phyloP scores from a whole-genome alignment of 2,888 invertebrate genomes.

The Philhelius pedissequus region DNA sequence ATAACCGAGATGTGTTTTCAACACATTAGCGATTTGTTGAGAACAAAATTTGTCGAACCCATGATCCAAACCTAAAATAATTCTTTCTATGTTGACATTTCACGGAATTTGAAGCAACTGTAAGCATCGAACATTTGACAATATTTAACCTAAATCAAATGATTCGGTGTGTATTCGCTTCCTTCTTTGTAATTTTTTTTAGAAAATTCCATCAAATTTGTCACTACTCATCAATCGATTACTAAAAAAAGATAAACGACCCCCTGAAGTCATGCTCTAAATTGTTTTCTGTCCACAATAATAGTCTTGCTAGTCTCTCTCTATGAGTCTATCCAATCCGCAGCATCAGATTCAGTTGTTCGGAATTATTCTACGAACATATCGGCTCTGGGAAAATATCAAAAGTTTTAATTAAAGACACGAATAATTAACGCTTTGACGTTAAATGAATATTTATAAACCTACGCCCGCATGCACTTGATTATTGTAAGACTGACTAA shows the following conservation, averaged over 20 bases:
- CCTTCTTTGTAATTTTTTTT: neutral
- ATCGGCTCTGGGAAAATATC: neutral
- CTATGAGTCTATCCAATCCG: neutral
- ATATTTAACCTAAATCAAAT: neutral
- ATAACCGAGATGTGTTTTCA: too few relatives aligned
- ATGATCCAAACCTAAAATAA: too few relatives aligned
- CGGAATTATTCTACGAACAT: neutral
- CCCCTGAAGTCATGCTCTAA: slow-evolving; percentile 13
- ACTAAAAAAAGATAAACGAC: neutral
- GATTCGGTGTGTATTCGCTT: neutral
- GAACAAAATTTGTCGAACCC: too few relatives aligned
- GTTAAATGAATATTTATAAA: slow-evolving; percentile 35
- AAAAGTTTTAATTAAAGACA: slow-evolving; percentile 27
- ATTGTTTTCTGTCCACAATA: neutral
- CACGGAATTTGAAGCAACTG: too few relatives aligned
- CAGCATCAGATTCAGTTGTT: neutral
- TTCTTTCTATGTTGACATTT: too few relatives aligned
- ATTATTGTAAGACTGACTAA: too few relatives aligned
- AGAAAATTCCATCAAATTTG: neutral
- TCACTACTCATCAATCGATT: neutral
- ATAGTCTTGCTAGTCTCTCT: neutral
- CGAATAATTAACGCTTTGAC: slow-evolving; percentile 28
- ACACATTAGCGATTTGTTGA: too few relatives aligned
- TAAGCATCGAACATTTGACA: too few relatives aligned
- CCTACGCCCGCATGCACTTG: slow-evolving; percentile 20